phyloP scores from a whole-genome alignment of 2,797 vertebrate species.

The Spinus olivaceus region DNA sequence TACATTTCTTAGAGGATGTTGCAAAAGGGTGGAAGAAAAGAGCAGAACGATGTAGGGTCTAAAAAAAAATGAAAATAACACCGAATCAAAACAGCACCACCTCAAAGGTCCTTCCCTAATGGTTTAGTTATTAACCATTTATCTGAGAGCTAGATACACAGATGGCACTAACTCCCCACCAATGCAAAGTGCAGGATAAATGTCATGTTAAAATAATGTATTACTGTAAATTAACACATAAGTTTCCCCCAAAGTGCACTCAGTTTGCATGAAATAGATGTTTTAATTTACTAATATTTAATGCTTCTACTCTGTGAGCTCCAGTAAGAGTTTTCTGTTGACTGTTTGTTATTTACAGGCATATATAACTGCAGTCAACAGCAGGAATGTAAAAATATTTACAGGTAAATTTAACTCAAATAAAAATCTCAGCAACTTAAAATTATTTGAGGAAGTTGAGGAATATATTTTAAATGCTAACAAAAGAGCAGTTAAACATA shows the following conservation, averaged over 20 bases:
- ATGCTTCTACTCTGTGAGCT: not conserved
- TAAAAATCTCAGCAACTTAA: not conserved
- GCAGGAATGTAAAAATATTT: not conserved
- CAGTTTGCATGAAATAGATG: not conserved
- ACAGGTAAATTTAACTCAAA: not conserved
- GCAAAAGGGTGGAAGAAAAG: not conserved
- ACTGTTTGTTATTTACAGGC: not conserved
- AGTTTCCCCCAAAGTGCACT: not conserved
- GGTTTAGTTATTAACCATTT: not conserved
- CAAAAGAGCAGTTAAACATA: not conserved
- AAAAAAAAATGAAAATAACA: not conserved
- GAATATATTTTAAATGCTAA: conserved; percentile 2
- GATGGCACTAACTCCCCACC: not conserved
- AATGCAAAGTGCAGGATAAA: not conserved
- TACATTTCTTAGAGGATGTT: not conserved
- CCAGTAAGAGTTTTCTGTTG: not conserved
- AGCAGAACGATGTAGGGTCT: not conserved
- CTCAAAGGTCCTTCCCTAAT: not conserved
- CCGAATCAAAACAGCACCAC: not conserved
- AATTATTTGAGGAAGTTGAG: not conserved
- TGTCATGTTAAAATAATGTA: not conserved
- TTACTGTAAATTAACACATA: not conserved
- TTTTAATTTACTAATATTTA: conserved; percentile 23
- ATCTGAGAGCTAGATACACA: not conserved
- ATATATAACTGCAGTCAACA: not conserved